Evolutionary conservation across 2,888 invertebrate species (phyloP), one percentile per base, ranked within the genome.

Genomic region (Parascotia fuliginaria): DNA sequence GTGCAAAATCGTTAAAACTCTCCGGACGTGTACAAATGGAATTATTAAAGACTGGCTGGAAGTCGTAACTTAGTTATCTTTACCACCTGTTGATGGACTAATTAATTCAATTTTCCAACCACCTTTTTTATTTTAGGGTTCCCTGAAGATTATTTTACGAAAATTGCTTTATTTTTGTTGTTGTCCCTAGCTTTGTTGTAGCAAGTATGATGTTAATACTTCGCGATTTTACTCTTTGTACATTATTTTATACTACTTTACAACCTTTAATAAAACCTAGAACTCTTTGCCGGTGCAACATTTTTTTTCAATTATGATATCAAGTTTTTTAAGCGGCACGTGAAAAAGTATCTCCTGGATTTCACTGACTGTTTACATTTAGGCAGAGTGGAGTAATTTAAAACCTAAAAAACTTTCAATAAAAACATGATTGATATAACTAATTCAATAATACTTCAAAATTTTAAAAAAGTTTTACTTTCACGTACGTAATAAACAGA

Each of bases 31-130:
- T 70, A 73, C 70, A 79, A 85, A 85, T 82, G 76, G 77, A 83
- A 88, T 89, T 87, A 87, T 83, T 77, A 77, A 79, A 77, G 75
- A 73, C 79, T 44, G 81, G 74, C 78, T 70, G 70, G 54, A 73
- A 79, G 73, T 67, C 65, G 75, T 66, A 81, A 84, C 77, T 60
- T 69, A 83, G 79, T 87, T 86, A 85, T 82, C 81, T 79, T 64
- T 64, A 57, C 81, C 82, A 90, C 88, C 90, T 90, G 90, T 89
- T 89, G 89, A 83, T 76, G 70, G 68, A 56, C 66, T 89, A 89
- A 89, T 90, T 89, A 85, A 89, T 89, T 88, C 83, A 79, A 89
- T 89, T 85, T 82, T 62, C 58, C 61, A 60, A 65, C 68, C 71
- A 74, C 70, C 66, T 60, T 69, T 63, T 33, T 62, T 58, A 62